A percentile compares a stretch with the other conserved stretches of the same genome.
Evolutionary conservation across 2,888 invertebrate genomes (phyloP).

Genomic region (Conomelus anceps): DNA sequence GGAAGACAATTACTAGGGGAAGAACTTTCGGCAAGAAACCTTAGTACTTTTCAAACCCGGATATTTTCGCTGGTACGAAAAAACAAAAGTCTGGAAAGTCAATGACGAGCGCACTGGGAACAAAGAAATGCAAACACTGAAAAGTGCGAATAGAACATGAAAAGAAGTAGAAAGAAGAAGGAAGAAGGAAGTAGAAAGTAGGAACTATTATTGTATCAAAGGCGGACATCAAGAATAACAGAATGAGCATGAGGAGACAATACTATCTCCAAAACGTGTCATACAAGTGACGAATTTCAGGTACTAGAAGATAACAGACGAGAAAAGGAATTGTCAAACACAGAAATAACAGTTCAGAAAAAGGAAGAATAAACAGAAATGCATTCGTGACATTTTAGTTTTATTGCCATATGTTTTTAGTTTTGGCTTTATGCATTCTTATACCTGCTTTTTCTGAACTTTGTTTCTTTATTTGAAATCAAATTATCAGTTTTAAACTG

Average conservation of each 20-base stretch:
- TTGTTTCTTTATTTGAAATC: no score
- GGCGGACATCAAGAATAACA: neutral
- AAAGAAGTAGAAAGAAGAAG: no score
- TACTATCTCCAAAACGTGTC: neutral
- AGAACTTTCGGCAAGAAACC: neutral
- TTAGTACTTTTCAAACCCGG: neutral
- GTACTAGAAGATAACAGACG: neutral
- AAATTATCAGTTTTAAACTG: no score
- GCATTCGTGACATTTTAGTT: neutral
- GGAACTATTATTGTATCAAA: neutral
- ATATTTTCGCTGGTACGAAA: neutral
- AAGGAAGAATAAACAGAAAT: neutral
- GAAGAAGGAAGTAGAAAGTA: neutral
- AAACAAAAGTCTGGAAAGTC: neutral
- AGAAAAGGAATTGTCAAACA: neutral
- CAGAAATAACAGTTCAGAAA: neutral
- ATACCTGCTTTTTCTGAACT: no score
- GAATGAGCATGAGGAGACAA: neutral
- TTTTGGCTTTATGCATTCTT: no score
- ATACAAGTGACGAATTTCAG: neutral
- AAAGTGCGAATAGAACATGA: neutral
- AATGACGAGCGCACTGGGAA: neutral
- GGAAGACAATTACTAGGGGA: neutral
- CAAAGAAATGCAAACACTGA: no score
- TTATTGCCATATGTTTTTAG: no score